phyloP scores from a whole-genome alignment of 2,888 invertebrate genomes.

The Heliconius cydno region DNA sequence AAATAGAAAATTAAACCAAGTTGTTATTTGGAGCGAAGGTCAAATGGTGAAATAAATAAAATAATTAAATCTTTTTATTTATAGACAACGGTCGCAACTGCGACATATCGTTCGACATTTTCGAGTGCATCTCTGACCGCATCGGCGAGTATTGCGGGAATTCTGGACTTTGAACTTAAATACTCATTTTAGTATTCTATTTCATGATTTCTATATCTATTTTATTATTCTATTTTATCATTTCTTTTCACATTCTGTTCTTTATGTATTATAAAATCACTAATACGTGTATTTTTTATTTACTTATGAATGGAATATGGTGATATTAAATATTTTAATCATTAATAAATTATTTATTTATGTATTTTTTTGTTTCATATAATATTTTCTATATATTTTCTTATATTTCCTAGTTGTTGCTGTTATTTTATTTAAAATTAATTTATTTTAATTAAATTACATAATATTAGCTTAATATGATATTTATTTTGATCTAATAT shows the following conservation, averaged over 20 bases:
- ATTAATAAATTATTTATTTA: too few species aligned
- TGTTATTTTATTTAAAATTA: too few species aligned
- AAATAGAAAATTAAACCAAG: background rate
- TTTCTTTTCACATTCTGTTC: background rate
- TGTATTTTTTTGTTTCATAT: background rate
- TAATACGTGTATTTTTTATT: background rate
- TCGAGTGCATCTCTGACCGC: conserved; percentile 90
- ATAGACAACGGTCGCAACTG: conserved; percentile 88
- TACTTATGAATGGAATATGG: background rate
- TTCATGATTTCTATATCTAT: too few species aligned
- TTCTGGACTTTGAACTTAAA: conserved; percentile 60
- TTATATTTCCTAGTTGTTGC: too few species aligned
- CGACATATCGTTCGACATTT: conserved; percentile 90
- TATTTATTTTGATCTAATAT: too few species aligned
- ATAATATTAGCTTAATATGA: too few species aligned
- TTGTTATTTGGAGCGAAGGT: too few species aligned
- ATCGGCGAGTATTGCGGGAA: conserved; percentile 89
- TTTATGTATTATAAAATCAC: too few species aligned
- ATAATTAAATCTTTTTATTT: conserved; percentile 53
- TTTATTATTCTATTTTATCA: background rate
- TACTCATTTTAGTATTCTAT: background rate
- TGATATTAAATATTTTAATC: background rate
- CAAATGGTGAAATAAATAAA: too few species aligned
- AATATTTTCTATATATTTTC: background rate
- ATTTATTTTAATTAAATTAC: too few species aligned